Conservation (phyloP, 2,113 vertebrate species). For the Percina caprodes region DNA sequence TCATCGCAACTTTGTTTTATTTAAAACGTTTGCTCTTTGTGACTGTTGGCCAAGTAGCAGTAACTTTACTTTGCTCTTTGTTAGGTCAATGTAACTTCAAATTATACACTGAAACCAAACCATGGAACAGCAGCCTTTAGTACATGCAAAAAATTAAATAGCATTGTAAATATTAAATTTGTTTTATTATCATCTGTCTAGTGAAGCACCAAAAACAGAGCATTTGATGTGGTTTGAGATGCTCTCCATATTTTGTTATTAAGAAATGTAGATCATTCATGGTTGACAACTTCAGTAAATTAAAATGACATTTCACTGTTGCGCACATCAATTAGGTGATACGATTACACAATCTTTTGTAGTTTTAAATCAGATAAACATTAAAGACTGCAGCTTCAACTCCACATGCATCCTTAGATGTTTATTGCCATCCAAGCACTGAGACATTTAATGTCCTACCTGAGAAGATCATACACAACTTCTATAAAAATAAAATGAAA, state of each 20-base stretch:
- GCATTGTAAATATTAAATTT: neutral
- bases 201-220: neutral
- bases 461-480: neutral
- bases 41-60: neutral
- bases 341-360: neutral
- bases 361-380: neutral
- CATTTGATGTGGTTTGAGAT: neutral
- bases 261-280: neutral
- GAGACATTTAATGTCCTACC: neutral
- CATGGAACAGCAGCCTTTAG: neutral
- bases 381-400: neutral
- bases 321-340: neutral
- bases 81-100: neutral
- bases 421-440: neutral
- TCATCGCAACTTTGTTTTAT: too few species aligned
- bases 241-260: neutral
- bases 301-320: neutral
- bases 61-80: neutral
- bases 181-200: neutral
- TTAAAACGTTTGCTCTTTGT: neutral
- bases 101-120: neutral
- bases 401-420: neutral
- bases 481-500: too few species aligned
- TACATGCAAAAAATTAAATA: neutral
- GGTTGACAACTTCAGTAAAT: constrained; percentile 3